These are phyloP conservation scores for Xestia rhomboidea DNA, from an alignment of 2,888 invertebrate species.

Conservation along the genomic window DNA sequence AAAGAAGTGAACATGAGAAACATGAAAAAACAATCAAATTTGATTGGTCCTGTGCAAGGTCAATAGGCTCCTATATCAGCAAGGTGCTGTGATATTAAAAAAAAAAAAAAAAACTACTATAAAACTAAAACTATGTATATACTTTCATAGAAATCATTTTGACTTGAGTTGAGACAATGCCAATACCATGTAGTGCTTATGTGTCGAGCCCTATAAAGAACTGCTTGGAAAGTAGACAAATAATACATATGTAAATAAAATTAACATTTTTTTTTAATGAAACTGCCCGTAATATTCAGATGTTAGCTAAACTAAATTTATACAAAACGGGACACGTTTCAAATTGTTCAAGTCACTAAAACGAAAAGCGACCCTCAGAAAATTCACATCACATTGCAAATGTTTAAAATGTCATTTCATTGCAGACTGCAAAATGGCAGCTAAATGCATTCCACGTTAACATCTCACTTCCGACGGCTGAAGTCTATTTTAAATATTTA, in stretches of 20 bases:
- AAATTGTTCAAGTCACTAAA: conserved; percentile 25
- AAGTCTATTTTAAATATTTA: conserved; percentile 57
- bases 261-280: background rate
- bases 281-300: background rate
- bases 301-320: background rate
- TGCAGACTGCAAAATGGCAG: conserved; percentile 7
- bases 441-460: conserved; percentile 26
- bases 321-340: conserved; percentile 7
- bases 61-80: no score
- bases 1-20: no score
- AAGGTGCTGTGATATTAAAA: no score
- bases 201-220: background rate
- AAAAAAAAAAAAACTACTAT: no score
- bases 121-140: no score
- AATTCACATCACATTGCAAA: conserved; percentile 24
- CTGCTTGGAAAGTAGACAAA: background rate
- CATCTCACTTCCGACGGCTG: conserved; percentile 40
- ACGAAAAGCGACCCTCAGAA: conserved; percentile 1
- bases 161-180: background rate
- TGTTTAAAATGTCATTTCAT: conserved; percentile 38
- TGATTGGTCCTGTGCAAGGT: no score
- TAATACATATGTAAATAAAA: background rate
- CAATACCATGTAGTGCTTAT: background rate
- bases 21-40: no score
- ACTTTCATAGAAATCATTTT: background rate